These are phyloP conservation scores for Aptenodytes patagonicus DNA, from an alignment of 2,113 vertebrate species.

Conservation along the genomic window DNA sequence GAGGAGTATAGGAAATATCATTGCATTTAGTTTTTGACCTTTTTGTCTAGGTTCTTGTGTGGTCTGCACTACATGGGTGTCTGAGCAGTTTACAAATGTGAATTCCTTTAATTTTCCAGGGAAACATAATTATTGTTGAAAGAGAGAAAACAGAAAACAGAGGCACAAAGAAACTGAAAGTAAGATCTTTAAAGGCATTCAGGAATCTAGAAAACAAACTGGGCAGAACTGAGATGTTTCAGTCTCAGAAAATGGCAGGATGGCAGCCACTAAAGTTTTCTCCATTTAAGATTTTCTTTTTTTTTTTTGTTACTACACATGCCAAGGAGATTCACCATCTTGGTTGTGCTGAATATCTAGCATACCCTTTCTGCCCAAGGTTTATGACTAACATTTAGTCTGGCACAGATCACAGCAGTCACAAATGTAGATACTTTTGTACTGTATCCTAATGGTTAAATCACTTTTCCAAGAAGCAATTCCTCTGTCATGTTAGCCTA, in stretches of 20 bases:
- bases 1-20: neutral
- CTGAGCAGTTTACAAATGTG: neutral
- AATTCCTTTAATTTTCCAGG: neutral
- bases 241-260: neutral
- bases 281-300: neutral
- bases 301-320: neutral
- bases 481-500: neutral
- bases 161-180: neutral
- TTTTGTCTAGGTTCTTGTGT: neutral
- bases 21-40: neutral
- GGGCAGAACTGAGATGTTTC: neutral
- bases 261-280: neutral
- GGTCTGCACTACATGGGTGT: neutral
- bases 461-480: neutral
- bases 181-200: neutral
- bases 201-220: neutral
- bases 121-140: neutral
- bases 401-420: neutral
- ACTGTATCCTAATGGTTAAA: neutral
- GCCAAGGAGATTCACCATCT: neutral
- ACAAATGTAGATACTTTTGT: neutral
- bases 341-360: neutral
- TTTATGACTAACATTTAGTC: neutral
- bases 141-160: neutral
- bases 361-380: neutral